These are phyloP conservation scores for Chironex yamaguchii DNA, from an alignment of 30 jellyfish, hydroid and myxozoan genomes.

Conservation along the genomic window DNA sequence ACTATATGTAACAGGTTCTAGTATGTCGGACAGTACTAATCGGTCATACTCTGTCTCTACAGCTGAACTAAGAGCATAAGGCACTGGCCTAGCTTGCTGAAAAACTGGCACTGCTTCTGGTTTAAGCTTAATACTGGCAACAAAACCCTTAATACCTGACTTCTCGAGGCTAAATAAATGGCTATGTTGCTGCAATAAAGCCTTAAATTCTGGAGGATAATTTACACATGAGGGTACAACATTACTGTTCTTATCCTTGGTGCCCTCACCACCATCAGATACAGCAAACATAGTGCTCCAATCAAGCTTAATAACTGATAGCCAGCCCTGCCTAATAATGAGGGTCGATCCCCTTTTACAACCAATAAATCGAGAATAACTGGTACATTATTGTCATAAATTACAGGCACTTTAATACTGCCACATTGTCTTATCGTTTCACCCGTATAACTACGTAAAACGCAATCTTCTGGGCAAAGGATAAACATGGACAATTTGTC, in stretches of 20 bases:
- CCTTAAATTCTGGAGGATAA: slow-evolving; percentile 8
- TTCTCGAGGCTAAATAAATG: slow-evolving; percentile 14
- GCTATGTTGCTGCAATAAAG: not conserved
- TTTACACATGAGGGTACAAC: too few species aligned
- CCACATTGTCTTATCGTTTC: too few species aligned
- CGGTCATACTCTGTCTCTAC: slow-evolving; percentile 57
- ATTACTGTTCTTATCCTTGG: too few species aligned
- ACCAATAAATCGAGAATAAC: too few species aligned
- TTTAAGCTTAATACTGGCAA: slow-evolving; percentile 3
- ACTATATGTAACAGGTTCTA: slow-evolving; percentile 7
- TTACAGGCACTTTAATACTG: too few species aligned
- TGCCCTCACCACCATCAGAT: not conserved
- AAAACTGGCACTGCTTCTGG: slow-evolving; percentile 42
- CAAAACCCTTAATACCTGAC: slow-evolving; percentile 3
- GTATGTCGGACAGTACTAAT: slow-evolving; percentile 2
- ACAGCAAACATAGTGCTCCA: not conserved
- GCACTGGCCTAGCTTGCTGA: slow-evolving; percentile 61
- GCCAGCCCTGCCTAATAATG: slow-evolving; percentile 15
- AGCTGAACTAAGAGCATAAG: slow-evolving; percentile 52
- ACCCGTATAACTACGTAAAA: too few species aligned
- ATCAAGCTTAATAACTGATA: slow-evolving; percentile 1
- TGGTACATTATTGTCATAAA: too few species aligned
- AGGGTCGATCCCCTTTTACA: not conserved
- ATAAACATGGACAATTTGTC: too few species aligned
- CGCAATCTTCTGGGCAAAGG: too few species aligned